These are phyloP conservation scores for Anodontia alba DNA, from an alignment of 2,888 invertebrate species.

Conservation along the genomic window DNA sequence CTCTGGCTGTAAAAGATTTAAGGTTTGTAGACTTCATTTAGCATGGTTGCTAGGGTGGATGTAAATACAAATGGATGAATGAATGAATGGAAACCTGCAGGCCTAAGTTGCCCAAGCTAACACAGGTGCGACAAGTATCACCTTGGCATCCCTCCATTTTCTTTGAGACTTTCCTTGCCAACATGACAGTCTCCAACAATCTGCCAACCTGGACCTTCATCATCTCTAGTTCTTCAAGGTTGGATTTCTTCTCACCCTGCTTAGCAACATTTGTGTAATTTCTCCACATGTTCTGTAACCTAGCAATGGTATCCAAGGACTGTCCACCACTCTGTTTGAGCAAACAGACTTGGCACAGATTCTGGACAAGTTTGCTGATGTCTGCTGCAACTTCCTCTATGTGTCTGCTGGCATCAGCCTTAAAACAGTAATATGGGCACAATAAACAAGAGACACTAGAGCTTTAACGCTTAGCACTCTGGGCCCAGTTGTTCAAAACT, in stretches of 20 bases:
- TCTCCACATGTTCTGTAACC: slow-evolving; percentile 65
- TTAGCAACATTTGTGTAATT: slow-evolving; percentile 29
- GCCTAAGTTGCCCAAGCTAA: too few species aligned
- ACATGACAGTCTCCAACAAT: slow-evolving; percentile 21
- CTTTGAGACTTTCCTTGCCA: slow-evolving; percentile 23
- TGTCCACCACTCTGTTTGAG: slow-evolving; percentile 28
- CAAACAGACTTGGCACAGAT: slow-evolving; percentile 85
- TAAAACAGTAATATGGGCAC: slow-evolving; percentile 80
- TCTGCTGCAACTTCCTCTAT: slow-evolving; percentile 87
- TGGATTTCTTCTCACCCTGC: slow-evolving; percentile 51
- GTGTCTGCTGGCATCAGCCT: slow-evolving; percentile 90
- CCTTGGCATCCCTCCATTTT: slow-evolving; percentile 20
- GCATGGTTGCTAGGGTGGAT: too few species aligned
- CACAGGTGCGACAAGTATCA: too few species aligned
- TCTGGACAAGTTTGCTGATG: slow-evolving; percentile 87
- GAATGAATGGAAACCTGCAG: too few species aligned
- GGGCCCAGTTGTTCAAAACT: too few species aligned
- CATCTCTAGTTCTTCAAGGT: slow-evolving; percentile 57
- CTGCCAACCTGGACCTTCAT: slow-evolving; percentile 47
- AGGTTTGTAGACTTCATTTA: too few species aligned
- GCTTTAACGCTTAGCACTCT: too few species aligned
- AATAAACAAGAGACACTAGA: too few species aligned
- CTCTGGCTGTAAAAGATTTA: too few species aligned
- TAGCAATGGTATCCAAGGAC: slow-evolving; percentile 42
- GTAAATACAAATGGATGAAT: too few species aligned